Base-by-base conservation (phyloP, 1,140 invertebrate genomes). In the Scylla paramamosain region DNA sequence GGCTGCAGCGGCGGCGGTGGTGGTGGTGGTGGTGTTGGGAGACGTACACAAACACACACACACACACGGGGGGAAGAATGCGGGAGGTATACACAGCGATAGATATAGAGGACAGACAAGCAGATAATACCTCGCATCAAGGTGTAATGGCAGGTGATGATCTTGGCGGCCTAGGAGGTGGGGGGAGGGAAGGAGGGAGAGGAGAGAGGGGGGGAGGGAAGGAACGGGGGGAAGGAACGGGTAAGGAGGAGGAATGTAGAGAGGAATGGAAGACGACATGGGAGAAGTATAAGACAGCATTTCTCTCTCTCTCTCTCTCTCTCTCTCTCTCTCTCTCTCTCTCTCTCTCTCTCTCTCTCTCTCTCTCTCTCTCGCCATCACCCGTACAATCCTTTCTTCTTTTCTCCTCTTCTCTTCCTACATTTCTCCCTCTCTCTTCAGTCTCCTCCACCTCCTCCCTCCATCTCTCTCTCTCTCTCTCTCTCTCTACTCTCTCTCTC, bases 341-440 rank as follows among this genome's bases (percentile, higher is more conserved):
- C 7, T 48, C 46, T 29, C 29, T 45, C 46, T 39, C 29, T 88
- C 32, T 88, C 29, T 48, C 46, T 59, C 45, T 28, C 48, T 59
- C 28, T 28, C 25, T 16, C 39, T 52, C 16, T 91, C 25, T 29
- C 39, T 91, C 89, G 6, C 39, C 39, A 39, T 39, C 6, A 39
- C 31, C 45, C 46, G 29, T 28, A 12, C 52, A 7, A 16, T 92
- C 29, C 29, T 16, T 67, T 28, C 7, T 25, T 46, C 25, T 25
- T 92, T 4, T 92, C 52, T 59, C 52, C 45, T 45, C 25, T n/a
- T 92, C 90, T 31, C 90, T 59, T 25, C 25, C 90, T 92, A 31
- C 12, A 10, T 92, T 45, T 29, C 52, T 67, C 90, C n/a, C 46
- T 92, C 90, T 28, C 89, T 48, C 89, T 91, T 29, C 12, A 31